Percentiles rank a stretch among this genome's conserved stretches.
These are phyloP conservation scores for Antennarius striatus DNA, from an alignment of 2,113 vertebrate genomes.

Conservation along the genomic window DNA sequence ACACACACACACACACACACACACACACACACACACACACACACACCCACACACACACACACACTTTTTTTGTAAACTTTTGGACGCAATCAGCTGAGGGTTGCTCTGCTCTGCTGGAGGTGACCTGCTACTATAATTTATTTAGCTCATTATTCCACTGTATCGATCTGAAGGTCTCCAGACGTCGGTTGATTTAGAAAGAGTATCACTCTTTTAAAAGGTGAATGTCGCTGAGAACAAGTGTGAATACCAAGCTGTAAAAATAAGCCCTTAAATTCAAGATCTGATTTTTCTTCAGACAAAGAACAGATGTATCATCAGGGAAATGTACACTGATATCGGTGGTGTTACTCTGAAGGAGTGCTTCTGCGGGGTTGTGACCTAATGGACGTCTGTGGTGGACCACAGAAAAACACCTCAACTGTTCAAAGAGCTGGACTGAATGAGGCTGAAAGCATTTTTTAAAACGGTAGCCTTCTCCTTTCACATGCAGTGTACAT, in stretches of 20 bases:
- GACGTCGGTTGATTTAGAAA: conserved; percentile 19
- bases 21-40: not conserved
- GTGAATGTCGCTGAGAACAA: not conserved
- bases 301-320: no score
- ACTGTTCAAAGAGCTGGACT: not conserved
- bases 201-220: conserved; percentile 10
- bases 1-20: not conserved
- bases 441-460: not conserved
- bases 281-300: no score
- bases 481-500: no score
- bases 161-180: conserved; percentile 47
- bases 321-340: no score
- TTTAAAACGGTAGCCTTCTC: no score
- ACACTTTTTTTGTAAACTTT: not conserved
- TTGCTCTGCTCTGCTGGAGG: conserved; percentile 4
- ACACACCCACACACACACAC: not conserved
- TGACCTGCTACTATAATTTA: conserved; percentile 35
- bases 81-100: conserved; percentile 1
- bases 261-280: not conserved
- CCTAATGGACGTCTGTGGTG: no score
- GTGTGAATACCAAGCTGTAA: not conserved
- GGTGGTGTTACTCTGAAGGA: no score
- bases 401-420: no score
- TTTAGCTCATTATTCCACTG: conserved; percentile 41
- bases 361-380: no score